These are phyloP conservation scores for Aleadryas rufinucha DNA, from an alignment of 2,113 vertebrate species.

Conservation along the genomic window DNA sequence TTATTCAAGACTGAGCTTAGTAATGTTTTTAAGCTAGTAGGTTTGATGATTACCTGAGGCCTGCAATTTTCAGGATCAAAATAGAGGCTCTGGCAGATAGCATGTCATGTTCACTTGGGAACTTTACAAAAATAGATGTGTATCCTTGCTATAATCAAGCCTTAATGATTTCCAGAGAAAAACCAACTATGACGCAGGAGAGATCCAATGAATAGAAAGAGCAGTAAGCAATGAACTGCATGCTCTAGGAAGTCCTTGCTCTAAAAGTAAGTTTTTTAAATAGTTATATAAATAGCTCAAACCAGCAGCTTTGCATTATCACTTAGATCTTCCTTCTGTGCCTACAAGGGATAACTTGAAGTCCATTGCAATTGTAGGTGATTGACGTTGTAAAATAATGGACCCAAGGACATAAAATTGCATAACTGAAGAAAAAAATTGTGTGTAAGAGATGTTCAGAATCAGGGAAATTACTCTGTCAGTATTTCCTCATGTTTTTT, in stretches of 20 bases:
- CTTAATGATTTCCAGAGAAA: not conserved
- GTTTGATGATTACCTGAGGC: not conserved
- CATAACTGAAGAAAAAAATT: not conserved
- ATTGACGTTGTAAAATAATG: not conserved
- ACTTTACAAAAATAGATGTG: not conserved
- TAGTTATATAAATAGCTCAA: not conserved
- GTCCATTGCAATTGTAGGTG: not conserved
- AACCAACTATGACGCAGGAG: not conserved
- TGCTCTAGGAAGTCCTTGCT: not conserved
- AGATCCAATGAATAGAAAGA: not conserved
- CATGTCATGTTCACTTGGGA: not conserved
- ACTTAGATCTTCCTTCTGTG: not conserved
- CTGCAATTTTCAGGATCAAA: not conserved
- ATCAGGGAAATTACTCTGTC: not conserved
- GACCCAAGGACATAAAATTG: not conserved
- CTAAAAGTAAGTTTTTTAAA: not conserved
- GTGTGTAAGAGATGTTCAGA: not conserved
- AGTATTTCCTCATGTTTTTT: not conserved
- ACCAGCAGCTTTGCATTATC: not conserved
- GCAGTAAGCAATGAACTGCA: not conserved
- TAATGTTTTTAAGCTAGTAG: not conserved
- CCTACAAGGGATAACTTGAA: not conserved
- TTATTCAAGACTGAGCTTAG: not conserved
- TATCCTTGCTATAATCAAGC: not conserved
- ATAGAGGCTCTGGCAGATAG: not conserved